Evolutionary conservation across 2,888 invertebrate species (phyloP).

Genomic region (Periphyllus acericola): DNA sequence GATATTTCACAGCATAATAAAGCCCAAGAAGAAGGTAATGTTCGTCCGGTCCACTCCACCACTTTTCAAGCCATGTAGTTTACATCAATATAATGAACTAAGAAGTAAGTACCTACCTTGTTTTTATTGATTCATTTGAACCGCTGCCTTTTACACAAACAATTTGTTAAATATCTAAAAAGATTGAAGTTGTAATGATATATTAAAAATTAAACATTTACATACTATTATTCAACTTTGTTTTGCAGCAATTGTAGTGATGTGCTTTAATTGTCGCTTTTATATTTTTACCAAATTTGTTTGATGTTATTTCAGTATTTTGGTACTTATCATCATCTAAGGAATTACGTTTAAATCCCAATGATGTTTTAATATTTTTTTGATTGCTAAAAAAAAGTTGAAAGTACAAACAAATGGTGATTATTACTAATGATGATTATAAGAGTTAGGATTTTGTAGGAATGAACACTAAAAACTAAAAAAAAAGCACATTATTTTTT

Average conservation of each 20-base stretch:
- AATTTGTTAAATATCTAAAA: conserved; percentile 34
- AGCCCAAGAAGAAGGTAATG: no score
- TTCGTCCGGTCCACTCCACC: no score
- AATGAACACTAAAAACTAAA: neutral
- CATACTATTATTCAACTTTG: conserved; percentile 44
- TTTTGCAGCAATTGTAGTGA: conserved; percentile 22
- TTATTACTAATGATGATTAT: neutral
- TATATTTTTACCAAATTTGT: conserved; percentile 25
- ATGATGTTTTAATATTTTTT: neutral
- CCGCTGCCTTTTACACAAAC: conserved; percentile 47
- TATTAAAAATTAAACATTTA: neutral
- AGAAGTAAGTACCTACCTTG: conserved; percentile 9
- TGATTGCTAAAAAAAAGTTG: neutral
- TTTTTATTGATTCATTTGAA: conserved; percentile 20
- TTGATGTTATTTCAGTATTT: neutral
- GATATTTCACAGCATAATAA: no score
- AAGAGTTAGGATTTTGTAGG: neutral
- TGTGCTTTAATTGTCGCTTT: conserved; percentile 29
- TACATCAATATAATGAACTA: no score
- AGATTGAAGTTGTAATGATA: neutral
- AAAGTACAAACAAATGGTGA: neutral
- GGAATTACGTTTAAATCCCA: neutral
- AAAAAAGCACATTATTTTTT: neutral
- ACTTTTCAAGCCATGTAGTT: no score
- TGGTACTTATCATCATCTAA: neutral